Percentiles rank a stretch among this genome's conserved stretches.
phyloP scores from a whole-genome alignment of 2,888 invertebrate genomes.

The Agrochola litura region DNA sequence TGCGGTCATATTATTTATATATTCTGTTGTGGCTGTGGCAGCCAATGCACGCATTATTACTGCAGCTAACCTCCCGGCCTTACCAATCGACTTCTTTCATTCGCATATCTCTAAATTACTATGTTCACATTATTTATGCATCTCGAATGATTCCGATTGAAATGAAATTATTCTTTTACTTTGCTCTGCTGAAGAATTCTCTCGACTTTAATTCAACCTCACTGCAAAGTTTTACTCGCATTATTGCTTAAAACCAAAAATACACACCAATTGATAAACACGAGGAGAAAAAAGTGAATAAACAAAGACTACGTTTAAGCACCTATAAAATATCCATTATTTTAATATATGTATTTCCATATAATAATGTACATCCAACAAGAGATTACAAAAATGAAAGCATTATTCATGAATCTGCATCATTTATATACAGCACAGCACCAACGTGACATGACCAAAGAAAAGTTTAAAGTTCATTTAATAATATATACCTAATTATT shows the following conservation, averaged over 20 bases:
- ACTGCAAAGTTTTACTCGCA: not conserved
- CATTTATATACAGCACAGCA: not conserved
- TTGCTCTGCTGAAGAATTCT: slow-evolving; percentile 24
- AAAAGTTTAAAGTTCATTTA: not conserved
- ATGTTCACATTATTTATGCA: slow-evolving; percentile 35
- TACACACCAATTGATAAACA: slow-evolving; percentile 28
- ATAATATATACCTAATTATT: slow-evolving; percentile 9
- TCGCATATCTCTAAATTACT: slow-evolving; percentile 48
- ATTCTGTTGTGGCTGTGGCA: slow-evolving; percentile 74
- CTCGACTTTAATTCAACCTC: slow-evolving; percentile 14
- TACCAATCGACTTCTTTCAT: slow-evolving; percentile 59
- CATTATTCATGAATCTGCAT: slow-evolving; percentile 19
- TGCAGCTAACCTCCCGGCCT: slow-evolving; percentile 68
- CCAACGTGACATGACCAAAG: not conserved
- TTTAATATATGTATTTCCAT: slow-evolving; percentile 10
- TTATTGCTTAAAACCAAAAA: slow-evolving; percentile 19
- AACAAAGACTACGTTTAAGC: slow-evolving; percentile 24
- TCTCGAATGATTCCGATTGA: slow-evolving; percentile 12
- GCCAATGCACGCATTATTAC: slow-evolving; percentile 82
- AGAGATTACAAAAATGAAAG: slow-evolving; percentile 13
- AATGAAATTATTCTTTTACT: slow-evolving; percentile 23
- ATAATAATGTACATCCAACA: not conserved
- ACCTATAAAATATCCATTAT: slow-evolving; percentile 12
- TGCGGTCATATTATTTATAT: slow-evolving; percentile 76
- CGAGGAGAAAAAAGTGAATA: slow-evolving; percentile 20